Percentiles rank a stretch among this genome's conserved stretches.
These are phyloP conservation scores for Melanotaenia parkinsoni DNA, from an alignment of 2,797 vertebrate species.

Conservation along the genomic window DNA sequence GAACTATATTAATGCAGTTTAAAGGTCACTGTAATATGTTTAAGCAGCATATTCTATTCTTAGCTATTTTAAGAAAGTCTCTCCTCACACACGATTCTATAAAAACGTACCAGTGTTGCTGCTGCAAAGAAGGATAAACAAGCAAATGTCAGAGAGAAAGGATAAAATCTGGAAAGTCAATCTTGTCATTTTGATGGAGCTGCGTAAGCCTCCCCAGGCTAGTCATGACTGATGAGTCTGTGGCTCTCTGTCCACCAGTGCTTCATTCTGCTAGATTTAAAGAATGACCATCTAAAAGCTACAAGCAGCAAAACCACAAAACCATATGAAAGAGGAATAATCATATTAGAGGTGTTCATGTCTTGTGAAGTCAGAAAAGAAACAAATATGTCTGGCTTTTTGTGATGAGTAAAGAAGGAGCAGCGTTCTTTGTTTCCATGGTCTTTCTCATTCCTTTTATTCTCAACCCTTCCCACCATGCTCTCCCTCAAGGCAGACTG, in stretches of 20 bases:
- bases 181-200: slow-evolving; percentile 82
- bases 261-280: slow-evolving; percentile 75
- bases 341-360: slow-evolving; percentile 24
- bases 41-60: slow-evolving; percentile 8
- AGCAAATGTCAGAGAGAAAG: slow-evolving; percentile 70
- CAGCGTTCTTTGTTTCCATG: slow-evolving; percentile 52
- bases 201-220: slow-evolving; percentile 65
- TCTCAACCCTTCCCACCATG: slow-evolving; percentile 65
- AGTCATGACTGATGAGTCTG: slow-evolving; percentile 75
- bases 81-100: slow-evolving; percentile 15
- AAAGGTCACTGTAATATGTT: slow-evolving; percentile 5
- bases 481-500: slow-evolving; percentile 79
- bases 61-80: slow-evolving; percentile 29
- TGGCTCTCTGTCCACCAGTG: slow-evolving; percentile 69
- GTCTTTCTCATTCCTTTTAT: slow-evolving; percentile 68
- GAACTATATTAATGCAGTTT: slow-evolving; percentile 4
- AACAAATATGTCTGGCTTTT: slow-evolving; percentile 52
- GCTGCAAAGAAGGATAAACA: slow-evolving; percentile 67
- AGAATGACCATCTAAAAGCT: slow-evolving; percentile 66
- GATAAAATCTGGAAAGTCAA: slow-evolving; percentile 79
- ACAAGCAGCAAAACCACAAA: slow-evolving; percentile 28
- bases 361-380: slow-evolving; percentile 40
- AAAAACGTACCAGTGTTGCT: slow-evolving; percentile 29
- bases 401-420: slow-evolving; percentile 55
- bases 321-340: slow-evolving; percentile 46